phyloP scores from a whole-genome alignment of 2,113 vertebrate species.

The Choloepus hoffmanni region DNA sequence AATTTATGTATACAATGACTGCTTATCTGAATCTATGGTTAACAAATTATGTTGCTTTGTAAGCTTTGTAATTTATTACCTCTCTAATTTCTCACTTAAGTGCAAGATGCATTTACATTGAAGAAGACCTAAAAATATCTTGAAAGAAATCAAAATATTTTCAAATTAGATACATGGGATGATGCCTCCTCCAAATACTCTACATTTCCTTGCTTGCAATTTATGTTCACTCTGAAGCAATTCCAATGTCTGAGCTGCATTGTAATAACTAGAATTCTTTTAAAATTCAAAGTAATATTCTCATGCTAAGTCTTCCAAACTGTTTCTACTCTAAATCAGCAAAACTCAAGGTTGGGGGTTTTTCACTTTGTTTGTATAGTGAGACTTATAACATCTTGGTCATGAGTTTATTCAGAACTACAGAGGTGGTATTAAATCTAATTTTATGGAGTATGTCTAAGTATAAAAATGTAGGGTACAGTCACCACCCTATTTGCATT shows the following conservation, averaged over 20 bases:
- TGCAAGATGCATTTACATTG: conserved; percentile 1
- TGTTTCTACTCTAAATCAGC: neutral
- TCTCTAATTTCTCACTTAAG: neutral
- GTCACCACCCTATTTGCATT: neutral
- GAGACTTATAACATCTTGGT: neutral
- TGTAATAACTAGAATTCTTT: neutral
- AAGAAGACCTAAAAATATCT: conserved; percentile 12
- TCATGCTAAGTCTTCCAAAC: neutral
- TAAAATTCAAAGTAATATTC: neutral
- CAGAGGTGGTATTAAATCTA: neutral
- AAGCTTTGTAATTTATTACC: conserved; percentile 27
- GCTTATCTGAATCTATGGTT: conserved; percentile 31
- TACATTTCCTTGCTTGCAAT: neutral
- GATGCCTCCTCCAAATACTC: neutral
- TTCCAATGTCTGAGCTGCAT: neutral
- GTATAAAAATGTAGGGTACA: neutral
- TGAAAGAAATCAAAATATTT: neutral
- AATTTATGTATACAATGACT: neutral
- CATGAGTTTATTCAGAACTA: conserved; percentile 5
- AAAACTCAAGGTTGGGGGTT: neutral
- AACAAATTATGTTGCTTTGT: neutral
- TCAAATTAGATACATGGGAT: neutral
- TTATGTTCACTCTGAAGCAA: conserved; percentile 6
- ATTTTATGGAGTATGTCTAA: neutral
- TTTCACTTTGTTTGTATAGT: neutral